These are phyloP conservation scores for Oxyruncus cristatus DNA, from an alignment of 2,113 vertebrate species.

Conservation along the genomic window DNA sequence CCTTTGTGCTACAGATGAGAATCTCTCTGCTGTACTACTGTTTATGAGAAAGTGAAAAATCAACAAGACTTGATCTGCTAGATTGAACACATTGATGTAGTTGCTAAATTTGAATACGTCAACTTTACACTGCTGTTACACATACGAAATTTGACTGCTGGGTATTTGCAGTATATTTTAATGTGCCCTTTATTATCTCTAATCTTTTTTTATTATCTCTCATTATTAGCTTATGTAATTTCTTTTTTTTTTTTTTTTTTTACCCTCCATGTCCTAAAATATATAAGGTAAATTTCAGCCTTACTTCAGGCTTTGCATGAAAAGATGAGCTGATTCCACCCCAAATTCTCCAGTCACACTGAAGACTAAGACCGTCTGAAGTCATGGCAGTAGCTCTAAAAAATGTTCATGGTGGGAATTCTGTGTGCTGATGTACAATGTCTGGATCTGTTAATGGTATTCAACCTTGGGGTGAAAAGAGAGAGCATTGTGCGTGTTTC, in stretches of 20 bases:
- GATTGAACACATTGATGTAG: neutral
- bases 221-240: neutral
- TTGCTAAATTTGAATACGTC: neutral
- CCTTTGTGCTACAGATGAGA: neutral
- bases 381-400: neutral
- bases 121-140: neutral
- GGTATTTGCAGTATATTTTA: neutral
- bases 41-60: neutral
- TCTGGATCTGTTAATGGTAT: neutral
- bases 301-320: neutral
- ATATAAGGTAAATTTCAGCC: neutral
- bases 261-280: fast-evolving
- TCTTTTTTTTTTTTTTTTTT: neutral
- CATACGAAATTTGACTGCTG: neutral
- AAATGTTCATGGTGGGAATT: neutral
- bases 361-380: neutral
- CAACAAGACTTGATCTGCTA: neutral
- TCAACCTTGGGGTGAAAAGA: neutral
- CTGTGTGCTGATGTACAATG: neutral
- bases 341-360: neutral
- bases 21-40: neutral
- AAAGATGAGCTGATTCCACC: neutral
- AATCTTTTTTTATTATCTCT: neutral
- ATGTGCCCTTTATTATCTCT: neutral
- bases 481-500: neutral